phyloP scores from a whole-genome alignment of 2,113 vertebrate genomes.

The Maylandia zebra region DNA sequence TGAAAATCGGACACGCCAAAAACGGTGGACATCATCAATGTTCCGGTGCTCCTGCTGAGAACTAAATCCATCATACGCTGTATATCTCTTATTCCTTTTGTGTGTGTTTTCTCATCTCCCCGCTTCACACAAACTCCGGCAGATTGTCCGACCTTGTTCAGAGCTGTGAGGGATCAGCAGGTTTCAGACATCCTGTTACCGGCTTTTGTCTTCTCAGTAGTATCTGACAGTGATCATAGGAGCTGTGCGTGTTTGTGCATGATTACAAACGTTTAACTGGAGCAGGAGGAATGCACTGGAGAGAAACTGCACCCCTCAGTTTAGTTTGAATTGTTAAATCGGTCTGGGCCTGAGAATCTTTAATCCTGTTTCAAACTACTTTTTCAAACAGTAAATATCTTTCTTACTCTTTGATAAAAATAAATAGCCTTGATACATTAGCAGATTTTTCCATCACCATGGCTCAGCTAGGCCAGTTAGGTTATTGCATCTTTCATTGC shows the following conservation, averaged over 20 bases:
- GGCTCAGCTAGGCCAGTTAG: not conserved
- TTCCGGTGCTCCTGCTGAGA: slow-evolving; percentile 26
- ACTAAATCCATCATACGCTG: slow-evolving; percentile 39
- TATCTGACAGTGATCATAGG: not conserved
- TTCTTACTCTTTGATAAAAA: not conserved
- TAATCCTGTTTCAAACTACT: not conserved
- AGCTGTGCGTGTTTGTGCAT: not conserved
- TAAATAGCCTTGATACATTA: not conserved
- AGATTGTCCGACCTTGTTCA: not conserved
- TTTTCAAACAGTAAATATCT: not conserved
- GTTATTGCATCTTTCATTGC: not conserved
- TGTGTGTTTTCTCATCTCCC: not conserved
- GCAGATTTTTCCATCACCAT: not conserved
- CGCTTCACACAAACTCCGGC: not conserved
- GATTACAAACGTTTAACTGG: not conserved
- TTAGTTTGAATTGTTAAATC: not conserved
- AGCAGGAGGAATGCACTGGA: not conserved
- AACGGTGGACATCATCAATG: slow-evolving; percentile 30
- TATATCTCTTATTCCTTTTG: not conserved
- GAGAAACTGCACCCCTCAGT: not conserved
- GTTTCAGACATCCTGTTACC: not conserved
- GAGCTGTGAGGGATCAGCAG: slow-evolving; percentile 3
- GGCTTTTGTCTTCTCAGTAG: not conserved
- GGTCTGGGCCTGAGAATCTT: not conserved
- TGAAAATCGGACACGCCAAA: slow-evolving; percentile 1